A percentile compares a stretch with the other conserved stretches of the same genome.
Evolutionary conservation across 2,888 invertebrate genomes (phyloP).

Genomic region (Aleiodes leptofemur): DNA sequence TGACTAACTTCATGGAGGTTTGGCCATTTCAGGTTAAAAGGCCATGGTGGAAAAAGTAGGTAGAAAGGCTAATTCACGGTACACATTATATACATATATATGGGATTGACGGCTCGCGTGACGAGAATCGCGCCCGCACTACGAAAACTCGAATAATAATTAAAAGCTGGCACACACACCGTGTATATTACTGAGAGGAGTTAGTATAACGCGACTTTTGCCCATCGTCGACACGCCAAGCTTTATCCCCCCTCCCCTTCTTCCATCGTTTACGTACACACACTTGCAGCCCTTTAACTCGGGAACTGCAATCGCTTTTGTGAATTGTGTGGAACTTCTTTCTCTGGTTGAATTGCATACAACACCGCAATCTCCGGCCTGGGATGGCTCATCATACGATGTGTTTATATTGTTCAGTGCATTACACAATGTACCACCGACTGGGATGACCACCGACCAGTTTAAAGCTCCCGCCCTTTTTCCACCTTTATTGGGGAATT

Average conservation of each 20-base stretch:
- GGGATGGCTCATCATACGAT: constrained; percentile 25
- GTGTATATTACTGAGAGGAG: constrained; percentile 28
- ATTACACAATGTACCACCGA: not conserved
- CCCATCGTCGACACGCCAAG: constrained; percentile 34
- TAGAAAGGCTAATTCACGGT: not conserved
- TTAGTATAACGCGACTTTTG: constrained; percentile 38
- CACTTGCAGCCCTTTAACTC: constrained; percentile 6
- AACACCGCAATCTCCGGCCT: constrained; percentile 18
- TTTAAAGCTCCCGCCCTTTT: too few relatives aligned
- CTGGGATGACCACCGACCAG: too few relatives aligned
- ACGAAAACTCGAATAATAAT: constrained; percentile 50
- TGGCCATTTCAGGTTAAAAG: not conserved
- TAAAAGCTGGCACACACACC: constrained; percentile 46
- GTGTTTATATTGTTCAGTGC: constrained; percentile 20
- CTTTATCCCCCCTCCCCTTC: constrained; percentile 2
- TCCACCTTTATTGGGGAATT: too few relatives aligned
- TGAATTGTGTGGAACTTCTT: constrained; percentile 7
- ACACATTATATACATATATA: constrained; percentile 22
- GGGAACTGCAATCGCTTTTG: constrained; percentile 19
- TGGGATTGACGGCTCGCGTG: constrained; percentile 61
- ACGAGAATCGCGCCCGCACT: constrained; percentile 44
- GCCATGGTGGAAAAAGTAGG: not conserved
- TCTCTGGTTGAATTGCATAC: constrained; percentile 12
- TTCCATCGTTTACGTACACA: not conserved
- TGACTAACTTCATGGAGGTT: constrained; percentile 12